These are phyloP conservation scores for Dryobota labecula DNA, from an alignment of 2,888 invertebrate species.

Conservation along the genomic window DNA sequence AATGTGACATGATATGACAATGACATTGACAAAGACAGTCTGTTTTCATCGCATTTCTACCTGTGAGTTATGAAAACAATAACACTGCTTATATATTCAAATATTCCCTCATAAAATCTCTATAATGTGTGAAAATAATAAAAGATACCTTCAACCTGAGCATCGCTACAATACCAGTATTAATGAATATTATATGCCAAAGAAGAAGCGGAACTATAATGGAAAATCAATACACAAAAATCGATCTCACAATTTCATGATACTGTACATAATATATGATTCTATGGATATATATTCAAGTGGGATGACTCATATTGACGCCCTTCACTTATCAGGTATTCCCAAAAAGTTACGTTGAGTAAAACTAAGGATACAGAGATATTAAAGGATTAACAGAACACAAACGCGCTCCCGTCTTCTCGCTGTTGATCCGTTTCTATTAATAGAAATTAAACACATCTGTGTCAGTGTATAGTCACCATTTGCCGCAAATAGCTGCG, in stretches of 20 bases:
- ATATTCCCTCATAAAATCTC: not conserved
- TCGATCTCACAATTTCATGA: not conserved
- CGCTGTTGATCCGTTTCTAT: conserved; percentile 31
- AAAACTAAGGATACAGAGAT: conserved; percentile 3
- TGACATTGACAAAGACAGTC: conserved; percentile 14
- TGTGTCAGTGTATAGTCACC: conserved; percentile 16
- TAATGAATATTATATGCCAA: not conserved
- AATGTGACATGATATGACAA: not conserved
- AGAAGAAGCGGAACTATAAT: not conserved
- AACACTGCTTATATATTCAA: not conserved
- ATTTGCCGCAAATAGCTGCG: conserved; percentile 25
- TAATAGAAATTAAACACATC: conserved; percentile 27
- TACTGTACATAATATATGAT: not conserved
- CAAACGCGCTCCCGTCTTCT: not conserved
- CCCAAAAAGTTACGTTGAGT: conserved; percentile 5
- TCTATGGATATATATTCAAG: not conserved
- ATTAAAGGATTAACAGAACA: not conserved
- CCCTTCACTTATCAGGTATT: not conserved
- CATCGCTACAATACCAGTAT: not conserved
- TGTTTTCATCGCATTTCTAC: not conserved
- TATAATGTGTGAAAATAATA: not conserved
- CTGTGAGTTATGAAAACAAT: conserved; percentile 2
- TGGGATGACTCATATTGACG: not conserved
- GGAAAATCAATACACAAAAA: not conserved
- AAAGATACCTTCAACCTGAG: not conserved